phyloP scores from a whole-genome alignment of 2,888 invertebrate species.

The Drosophila barbarae region DNA sequence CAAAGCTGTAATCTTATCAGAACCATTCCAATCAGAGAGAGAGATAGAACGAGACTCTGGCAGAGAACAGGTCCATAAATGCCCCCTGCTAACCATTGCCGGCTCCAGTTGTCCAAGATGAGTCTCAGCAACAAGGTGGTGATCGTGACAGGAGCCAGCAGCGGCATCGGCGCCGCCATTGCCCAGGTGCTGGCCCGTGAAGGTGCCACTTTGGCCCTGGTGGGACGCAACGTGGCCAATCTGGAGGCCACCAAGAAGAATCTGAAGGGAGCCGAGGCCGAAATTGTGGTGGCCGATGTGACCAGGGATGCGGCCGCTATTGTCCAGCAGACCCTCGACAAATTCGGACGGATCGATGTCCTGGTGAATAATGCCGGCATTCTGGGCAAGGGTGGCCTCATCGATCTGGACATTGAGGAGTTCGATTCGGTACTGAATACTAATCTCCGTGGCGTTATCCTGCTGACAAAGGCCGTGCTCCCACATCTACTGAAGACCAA shows the following conservation, averaged over 20 bases:
- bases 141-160: constrained; percentile 86
- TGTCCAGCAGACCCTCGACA: constrained; percentile 84
- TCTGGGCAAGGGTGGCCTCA: constrained; percentile 87
- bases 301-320: constrained; percentile 84
- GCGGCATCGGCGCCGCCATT: constrained; percentile 87
- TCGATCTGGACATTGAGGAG: constrained; percentile 88
- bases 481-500: constrained; percentile 89
- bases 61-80: constrained; percentile 20
- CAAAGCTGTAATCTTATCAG: constrained; percentile 21
- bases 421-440: constrained; percentile 91
- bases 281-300: constrained; percentile 83
- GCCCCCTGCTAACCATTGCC: not conserved
- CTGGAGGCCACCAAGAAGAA: constrained; percentile 81
- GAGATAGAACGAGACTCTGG: not conserved
- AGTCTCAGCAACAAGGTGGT: constrained; percentile 80
- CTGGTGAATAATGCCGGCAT: constrained; percentile 93
- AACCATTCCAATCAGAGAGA: not conserved
- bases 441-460: constrained; percentile 88
- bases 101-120: constrained; percentile 58
- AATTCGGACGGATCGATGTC: constrained; percentile 85
- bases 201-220: constrained; percentile 83
- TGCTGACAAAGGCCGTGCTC: constrained; percentile 89
- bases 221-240: constrained; percentile 86
- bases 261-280: constrained; percentile 35
- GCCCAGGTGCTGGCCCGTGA: constrained; percentile 84